These are phyloP conservation scores for Eupithecia centaureata DNA, from an alignment of 2,888 invertebrate genomes.

Conservation along the genomic window DNA sequence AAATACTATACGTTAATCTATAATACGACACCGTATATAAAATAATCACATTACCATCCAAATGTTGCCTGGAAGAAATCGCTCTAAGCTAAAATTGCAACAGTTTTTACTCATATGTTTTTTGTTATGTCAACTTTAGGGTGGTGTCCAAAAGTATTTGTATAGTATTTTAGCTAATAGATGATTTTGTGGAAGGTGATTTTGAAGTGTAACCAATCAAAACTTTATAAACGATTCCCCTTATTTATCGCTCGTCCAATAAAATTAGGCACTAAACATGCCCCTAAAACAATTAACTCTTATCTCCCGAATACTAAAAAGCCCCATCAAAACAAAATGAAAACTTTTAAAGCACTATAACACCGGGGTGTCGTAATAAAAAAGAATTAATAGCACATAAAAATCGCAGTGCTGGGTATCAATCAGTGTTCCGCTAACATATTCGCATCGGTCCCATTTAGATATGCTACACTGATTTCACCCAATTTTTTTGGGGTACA, in stretches of 20 bases:
- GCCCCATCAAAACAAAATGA: conserved; percentile 39
- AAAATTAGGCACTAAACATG: conserved; percentile 21
- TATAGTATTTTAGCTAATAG: too few species aligned
- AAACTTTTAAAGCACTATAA: conserved; percentile 42
- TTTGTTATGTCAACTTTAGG: too few species aligned
- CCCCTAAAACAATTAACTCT: conserved; percentile 31
- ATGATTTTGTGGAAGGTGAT: background rate
- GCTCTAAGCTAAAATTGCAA: too few species aligned
- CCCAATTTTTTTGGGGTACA: conserved; percentile 46
- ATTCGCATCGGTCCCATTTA: conserved; percentile 63
- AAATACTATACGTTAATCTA: too few species aligned
- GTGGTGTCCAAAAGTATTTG: too few species aligned
- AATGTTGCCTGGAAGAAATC: too few species aligned
- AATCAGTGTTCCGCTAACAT: conserved; percentile 46
- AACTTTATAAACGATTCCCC: background rate
- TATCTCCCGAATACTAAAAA: conserved; percentile 39
- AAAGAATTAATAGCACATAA: conserved; percentile 51
- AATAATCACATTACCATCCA: too few species aligned
- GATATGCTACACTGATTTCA: conserved; percentile 57
- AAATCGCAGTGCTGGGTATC: conserved; percentile 47
- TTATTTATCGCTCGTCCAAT: background rate
- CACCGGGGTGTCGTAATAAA: conserved; percentile 46
- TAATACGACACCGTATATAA: too few species aligned
- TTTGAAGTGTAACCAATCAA: background rate
- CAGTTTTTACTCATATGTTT: too few species aligned